phyloP scores from a whole-genome alignment of 2,113 vertebrate genomes.

The Phainopepla nitens region DNA sequence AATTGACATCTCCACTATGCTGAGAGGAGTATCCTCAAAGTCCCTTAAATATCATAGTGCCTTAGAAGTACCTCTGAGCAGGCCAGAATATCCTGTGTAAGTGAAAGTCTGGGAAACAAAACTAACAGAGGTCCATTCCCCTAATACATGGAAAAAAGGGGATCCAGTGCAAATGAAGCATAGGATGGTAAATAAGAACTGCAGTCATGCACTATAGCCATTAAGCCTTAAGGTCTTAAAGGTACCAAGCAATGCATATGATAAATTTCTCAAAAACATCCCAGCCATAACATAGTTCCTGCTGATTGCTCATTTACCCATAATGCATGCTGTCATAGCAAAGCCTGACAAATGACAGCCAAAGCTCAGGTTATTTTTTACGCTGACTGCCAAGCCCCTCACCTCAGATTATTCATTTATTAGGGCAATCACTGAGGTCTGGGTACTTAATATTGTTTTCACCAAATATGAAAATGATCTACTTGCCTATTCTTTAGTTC shows the following conservation, averaged over 20 bases:
- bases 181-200: constrained; percentile 79
- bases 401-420: constrained; percentile 90
- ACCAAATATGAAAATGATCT: constrained; percentile 94
- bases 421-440: constrained; percentile 82
- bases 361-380: constrained; percentile 88
- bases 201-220: constrained; percentile 82
- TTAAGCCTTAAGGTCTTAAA: constrained; percentile 85
- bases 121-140: constrained; percentile 50
- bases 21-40: constrained; percentile 11
- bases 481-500: constrained; percentile 85
- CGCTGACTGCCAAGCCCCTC: constrained; percentile 84
- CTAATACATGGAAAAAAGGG: constrained; percentile 58
- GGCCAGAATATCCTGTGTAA: neutral
- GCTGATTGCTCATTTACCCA: constrained; percentile 91
- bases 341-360: constrained; percentile 86
- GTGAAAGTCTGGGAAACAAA: constrained; percentile 57
- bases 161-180: constrained; percentile 77
- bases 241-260: constrained; percentile 84
- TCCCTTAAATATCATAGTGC: neutral
- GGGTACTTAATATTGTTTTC: constrained; percentile 87
- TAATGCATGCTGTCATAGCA: constrained; percentile 88
- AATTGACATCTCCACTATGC: constrained; percentile 10
- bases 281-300: constrained; percentile 87
- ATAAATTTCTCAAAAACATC: constrained; percentile 85
- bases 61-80: neutral